Evolutionary conservation across 2,888 invertebrate genomes (phyloP).

Genomic region (Ditylenchus weischeri): DNA sequence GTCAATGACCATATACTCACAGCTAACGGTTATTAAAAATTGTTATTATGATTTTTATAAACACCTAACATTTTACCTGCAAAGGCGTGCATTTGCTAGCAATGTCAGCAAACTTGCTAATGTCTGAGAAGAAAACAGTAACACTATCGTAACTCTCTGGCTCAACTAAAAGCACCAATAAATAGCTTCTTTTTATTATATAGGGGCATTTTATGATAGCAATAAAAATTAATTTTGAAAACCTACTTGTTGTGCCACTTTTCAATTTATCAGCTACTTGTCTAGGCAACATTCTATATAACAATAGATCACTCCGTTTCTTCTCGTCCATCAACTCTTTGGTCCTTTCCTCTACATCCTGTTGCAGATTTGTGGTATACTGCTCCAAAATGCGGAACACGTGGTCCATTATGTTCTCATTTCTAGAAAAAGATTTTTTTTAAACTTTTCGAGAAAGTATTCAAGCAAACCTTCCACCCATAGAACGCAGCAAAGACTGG

Average conservation of each 20-base stretch:
- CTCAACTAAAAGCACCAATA: slow-evolving; percentile 6
- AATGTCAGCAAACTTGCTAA: slow-evolving; percentile 29
- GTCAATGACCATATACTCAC: not conserved
- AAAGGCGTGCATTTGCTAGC: slow-evolving; percentile 31
- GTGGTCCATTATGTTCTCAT: slow-evolving; percentile 31
- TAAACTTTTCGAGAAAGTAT: no score
- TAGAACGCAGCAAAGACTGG: slow-evolving; percentile 19
- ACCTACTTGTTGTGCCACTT: slow-evolving; percentile 36
- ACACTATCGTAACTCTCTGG: slow-evolving; percentile 26
- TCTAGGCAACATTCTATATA: slow-evolving; percentile 50
- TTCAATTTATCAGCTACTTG: slow-evolving; percentile 34
- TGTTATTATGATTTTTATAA: not conserved
- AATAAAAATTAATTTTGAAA: no score
- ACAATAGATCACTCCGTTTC: slow-evolving; percentile 45
- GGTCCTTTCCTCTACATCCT: slow-evolving; percentile 48
- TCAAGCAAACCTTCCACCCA: slow-evolving; percentile 19
- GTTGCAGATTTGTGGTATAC: slow-evolving; percentile 43
- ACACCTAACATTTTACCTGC: slow-evolving; percentile 33
- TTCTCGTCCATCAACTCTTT: slow-evolving; percentile 52
- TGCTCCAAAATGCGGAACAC: slow-evolving; percentile 32
- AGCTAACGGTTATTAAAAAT: no score
- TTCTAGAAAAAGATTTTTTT: slow-evolving; percentile 10
- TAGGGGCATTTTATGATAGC: no score
- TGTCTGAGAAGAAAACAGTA: slow-evolving; percentile 33
- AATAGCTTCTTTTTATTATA: slow-evolving; percentile 1